A percentile compares a stretch with the other conserved stretches of the same genome.
Conservation (phyloP, 2,113 vertebrate genomes). For the Triplophysa tibetana region DNA sequence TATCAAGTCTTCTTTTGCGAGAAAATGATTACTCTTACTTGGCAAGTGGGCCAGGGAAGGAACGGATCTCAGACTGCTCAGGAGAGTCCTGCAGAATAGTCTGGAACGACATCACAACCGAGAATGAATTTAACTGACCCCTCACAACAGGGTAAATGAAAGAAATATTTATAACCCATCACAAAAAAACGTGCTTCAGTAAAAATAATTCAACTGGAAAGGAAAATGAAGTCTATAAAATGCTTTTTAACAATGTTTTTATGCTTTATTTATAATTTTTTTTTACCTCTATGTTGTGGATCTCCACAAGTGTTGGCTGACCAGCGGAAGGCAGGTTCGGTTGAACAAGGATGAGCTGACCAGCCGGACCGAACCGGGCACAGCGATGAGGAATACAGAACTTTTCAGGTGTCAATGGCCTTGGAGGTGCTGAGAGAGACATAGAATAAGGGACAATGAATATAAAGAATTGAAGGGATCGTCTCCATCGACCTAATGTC, state of each 20-base stretch:
- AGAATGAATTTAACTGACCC: not conserved
- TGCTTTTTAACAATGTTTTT: too few species aligned
- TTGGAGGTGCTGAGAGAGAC: slow-evolving; percentile 79
- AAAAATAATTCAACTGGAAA: not conserved
- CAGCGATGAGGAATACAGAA: slow-evolving; percentile 89
- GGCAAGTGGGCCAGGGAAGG: slow-evolving; percentile 90
- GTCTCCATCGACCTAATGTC: too few species aligned
- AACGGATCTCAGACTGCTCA: slow-evolving; percentile 87
- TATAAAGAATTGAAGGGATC: not conserved
- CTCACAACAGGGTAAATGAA: too few species aligned
- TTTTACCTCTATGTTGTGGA: slow-evolving; percentile 93
- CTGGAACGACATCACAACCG: slow-evolving; percentile 65
- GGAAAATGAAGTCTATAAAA: too few species aligned
- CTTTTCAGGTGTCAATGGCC: slow-evolving; percentile 91
- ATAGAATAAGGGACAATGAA: slow-evolving; percentile 61
- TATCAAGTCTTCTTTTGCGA: too few species aligned
- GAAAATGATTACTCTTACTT: slow-evolving; percentile 75
- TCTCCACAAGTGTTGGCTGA: slow-evolving; percentile 92
- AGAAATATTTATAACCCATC: not conserved
- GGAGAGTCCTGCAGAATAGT: slow-evolving; percentile 84
- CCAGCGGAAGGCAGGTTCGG: slow-evolving; percentile 96
- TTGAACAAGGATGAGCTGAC: slow-evolving; percentile 88
- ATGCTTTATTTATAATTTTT: too few species aligned
- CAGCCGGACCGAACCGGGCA: slow-evolving; percentile 90
- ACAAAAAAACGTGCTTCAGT: not conserved